Base-by-base conservation (phyloP, 2,797 vertebrate genomes). In the Echeneis naucrates region DNA sequence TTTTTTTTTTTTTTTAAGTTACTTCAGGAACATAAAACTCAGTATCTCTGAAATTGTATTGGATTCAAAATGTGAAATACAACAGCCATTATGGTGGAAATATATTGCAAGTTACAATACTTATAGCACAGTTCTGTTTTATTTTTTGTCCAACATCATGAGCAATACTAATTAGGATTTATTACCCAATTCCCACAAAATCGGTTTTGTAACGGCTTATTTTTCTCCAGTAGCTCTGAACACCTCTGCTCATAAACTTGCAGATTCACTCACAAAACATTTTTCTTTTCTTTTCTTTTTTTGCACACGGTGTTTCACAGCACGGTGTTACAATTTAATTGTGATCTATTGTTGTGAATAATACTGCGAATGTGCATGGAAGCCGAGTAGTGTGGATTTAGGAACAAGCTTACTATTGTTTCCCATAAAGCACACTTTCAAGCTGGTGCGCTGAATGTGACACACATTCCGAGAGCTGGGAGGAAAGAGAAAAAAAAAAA, bases 351-450 rank as follows among this genome's bases (percentile, higher is more conserved):
- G 38, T 67, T 12, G 42, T 44, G 38, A 75, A 60, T 62, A 37
- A 72, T 55, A 53, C 21, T 0, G 32, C 48, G 26, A 70, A 81
- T 35, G 24, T 47, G 53, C 40, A 59, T 32, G 57, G 50, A 68
- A 68, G 30, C 17, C 19, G 16, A 13, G 52, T 12, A 33, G 23
- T 1, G 5, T 30, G 13, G 33, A 67, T 75, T 80, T 67, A 56
- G 65, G 77, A 84, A 91, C 80, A 92, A 80, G 54, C 76, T 67
- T 47, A 13, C 68, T 61, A 72, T 80, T 83, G 86, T 89, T 54
- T 55, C 57, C 65, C 69, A 77, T 65, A 81, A 81, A 72, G 82
- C 64, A 72, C 45, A 83, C 74, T 86, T 90, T 84, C 78, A 88
- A 27, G 50, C 65, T 37, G 35, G 61, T 24, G 51, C 4, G 1